phyloP scores from a whole-genome alignment of 35 echinoderm and acorn worm species.

The Hemicentrotus pulcherrimus region DNA sequence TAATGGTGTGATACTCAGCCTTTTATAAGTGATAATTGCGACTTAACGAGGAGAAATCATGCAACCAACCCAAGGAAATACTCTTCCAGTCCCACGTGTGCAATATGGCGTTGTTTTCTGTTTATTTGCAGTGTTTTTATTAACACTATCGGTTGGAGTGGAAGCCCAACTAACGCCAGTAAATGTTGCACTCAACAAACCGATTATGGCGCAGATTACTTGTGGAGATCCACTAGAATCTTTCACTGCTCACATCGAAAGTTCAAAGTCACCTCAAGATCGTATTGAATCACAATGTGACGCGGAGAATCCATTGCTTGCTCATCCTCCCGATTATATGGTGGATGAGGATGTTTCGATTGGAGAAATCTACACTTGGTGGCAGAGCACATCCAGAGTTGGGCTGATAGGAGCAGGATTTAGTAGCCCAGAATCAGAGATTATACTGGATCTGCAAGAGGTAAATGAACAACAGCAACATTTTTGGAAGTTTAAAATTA shows the following conservation, averaged over 20 bases:
- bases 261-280: conserved; percentile 37
- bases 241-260: conserved; percentile 50
- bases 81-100: neutral
- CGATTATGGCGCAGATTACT: conserved; percentile 44
- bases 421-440: conserved; percentile 61
- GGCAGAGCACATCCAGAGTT: conserved; percentile 92
- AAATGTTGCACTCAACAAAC: conserved; percentile 67
- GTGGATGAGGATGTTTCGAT: conserved; percentile 71
- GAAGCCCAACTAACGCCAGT: conserved; percentile 6
- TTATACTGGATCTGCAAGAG: conserved; percentile 83
- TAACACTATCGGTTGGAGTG: neutral
- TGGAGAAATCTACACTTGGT: conserved; percentile 88
- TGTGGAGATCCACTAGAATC: conserved; percentile 55
- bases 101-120: neutral
- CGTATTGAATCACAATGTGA: conserved; percentile 64
- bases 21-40: neutral
- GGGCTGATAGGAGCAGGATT: conserved; percentile 46
- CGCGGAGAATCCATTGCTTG: conserved; percentile 63
- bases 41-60: conserved; percentile 30
- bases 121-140: neutral
- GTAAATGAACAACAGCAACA: conserved; percentile 42
- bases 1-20: no score
- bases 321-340: conserved; percentile 78
- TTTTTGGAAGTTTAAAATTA: neutral
- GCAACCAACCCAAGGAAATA: neutral